Conservation (phyloP, 2,797 vertebrate species). For the Notolepis coatsorum region DNA sequence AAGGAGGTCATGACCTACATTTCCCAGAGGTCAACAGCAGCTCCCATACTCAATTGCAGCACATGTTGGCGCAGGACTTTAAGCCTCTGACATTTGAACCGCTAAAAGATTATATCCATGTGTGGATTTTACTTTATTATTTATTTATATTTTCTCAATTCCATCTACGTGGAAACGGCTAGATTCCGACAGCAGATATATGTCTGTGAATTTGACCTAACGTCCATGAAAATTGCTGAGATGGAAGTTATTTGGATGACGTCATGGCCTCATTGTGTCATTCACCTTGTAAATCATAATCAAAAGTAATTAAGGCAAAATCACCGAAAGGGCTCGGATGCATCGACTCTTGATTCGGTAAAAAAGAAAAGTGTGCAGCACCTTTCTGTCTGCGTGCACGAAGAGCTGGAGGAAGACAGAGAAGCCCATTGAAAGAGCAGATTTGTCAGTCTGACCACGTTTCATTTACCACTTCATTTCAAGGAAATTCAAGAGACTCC, state of each 20-base stretch:
- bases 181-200: slow-evolving; percentile 4
- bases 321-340: slow-evolving; percentile 56
- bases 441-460: slow-evolving; percentile 78
- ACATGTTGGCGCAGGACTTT: slow-evolving; percentile 39
- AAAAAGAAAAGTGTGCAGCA: slow-evolving; percentile 51
- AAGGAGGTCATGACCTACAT: slow-evolving; percentile 60
- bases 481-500: slow-evolving; percentile 75
- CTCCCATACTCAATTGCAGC: slow-evolving; percentile 27
- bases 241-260: slow-evolving; percentile 57
- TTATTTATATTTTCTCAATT: neutral
- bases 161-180: too few relatives aligned
- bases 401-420: slow-evolving; percentile 58
- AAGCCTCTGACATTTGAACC: slow-evolving; percentile 63
- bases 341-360: slow-evolving; percentile 63
- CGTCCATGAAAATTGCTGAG: slow-evolving; percentile 18
- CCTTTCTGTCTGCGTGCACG: slow-evolving; percentile 38
- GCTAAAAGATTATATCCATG: slow-evolving; percentile 53
- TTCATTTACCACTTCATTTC: slow-evolving; percentile 77
- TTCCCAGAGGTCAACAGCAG: slow-evolving; percentile 51
- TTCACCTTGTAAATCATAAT: slow-evolving; percentile 62
- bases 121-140: slow-evolving; percentile 7
- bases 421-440: slow-evolving; percentile 55
- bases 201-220: slow-evolving; percentile 13
- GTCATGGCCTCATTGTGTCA: slow-evolving; percentile 72
- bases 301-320: slow-evolving; percentile 69